These are phyloP conservation scores for Luffia ferchaultella DNA, from an alignment of 2,888 invertebrate genomes.

Conservation along the genomic window DNA sequence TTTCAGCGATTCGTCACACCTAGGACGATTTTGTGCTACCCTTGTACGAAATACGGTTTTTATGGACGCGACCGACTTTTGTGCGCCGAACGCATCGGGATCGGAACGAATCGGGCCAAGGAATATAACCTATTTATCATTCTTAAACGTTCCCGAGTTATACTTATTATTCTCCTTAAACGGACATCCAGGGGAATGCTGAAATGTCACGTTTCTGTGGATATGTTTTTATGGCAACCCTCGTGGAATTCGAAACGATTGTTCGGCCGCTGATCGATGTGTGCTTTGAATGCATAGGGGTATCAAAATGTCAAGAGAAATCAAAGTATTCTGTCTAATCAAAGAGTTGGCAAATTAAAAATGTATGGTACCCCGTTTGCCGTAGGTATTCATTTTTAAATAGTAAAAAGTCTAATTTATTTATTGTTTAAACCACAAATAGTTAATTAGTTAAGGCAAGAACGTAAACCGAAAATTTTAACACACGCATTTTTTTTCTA, in stretches of 20 bases:
- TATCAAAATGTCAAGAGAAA: too few relatives aligned
- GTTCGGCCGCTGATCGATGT: too few relatives aligned
- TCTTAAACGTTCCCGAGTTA: constrained; percentile 37
- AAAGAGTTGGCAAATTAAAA: too few relatives aligned
- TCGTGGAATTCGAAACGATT: constrained; percentile 17
- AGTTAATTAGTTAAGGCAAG: too few relatives aligned
- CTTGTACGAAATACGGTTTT: constrained; percentile 8
- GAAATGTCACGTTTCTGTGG: constrained; percentile 48
- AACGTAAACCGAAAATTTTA: too few relatives aligned
- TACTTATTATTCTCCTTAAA: constrained; percentile 39
- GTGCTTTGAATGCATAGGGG: too few relatives aligned
- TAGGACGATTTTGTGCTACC: constrained; percentile 54
- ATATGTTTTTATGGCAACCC: constrained; percentile 35
- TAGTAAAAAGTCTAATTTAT: too few relatives aligned
- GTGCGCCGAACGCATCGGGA: constrained; percentile 22
- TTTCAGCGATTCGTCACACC: constrained; percentile 62
- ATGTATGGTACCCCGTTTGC: too few relatives aligned
- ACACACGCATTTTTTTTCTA: too few relatives aligned
- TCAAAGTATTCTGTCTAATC: too few relatives aligned
- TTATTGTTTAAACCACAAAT: too few relatives aligned
- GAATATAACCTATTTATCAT: constrained; percentile 57
- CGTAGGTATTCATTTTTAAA: too few relatives aligned
- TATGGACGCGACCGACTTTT: constrained; percentile 40
- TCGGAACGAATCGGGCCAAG: constrained; percentile 57
- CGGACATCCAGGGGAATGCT: constrained; percentile 47